Conservation (phyloP, 2,797 vertebrate genomes). For the Pempheris klunzingeri region DNA sequence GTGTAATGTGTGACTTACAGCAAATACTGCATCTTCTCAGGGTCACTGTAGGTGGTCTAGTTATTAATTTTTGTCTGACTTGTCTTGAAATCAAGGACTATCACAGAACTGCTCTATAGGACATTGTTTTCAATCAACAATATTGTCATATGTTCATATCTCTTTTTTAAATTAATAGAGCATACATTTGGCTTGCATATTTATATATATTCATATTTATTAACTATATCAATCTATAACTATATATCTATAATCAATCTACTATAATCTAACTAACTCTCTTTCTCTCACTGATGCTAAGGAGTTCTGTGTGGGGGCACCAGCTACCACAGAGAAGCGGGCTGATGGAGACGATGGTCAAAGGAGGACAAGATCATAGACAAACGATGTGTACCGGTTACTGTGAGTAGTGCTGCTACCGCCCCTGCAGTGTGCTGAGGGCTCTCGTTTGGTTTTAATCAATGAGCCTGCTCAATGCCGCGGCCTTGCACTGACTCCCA, state of each 20-base stretch:
- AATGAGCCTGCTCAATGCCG: constrained; percentile 78
- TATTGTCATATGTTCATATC: background rate
- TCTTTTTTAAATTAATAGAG: background rate
- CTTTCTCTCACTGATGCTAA: constrained; percentile 19
- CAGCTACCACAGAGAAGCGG: constrained; percentile 51
- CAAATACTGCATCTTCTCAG: constrained; percentile 10
- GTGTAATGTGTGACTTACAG: constrained; percentile 15
- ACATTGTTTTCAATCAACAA: too few species aligned
- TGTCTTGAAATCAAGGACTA: background rate
- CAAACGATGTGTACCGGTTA: constrained; percentile 56
- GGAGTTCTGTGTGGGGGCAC: constrained; percentile 24
- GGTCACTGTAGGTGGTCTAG: constrained; percentile 12
- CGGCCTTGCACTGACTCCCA: constrained; percentile 73
- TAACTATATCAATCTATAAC: too few species aligned
- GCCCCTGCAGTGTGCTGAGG: constrained; percentile 42
- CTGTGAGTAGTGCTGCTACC: constrained; percentile 46
- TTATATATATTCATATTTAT: too few species aligned
- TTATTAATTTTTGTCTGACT: constrained; percentile 22
- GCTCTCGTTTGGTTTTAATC: constrained; percentile 80
- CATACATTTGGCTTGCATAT: background rate
- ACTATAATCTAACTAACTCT: too few species aligned
- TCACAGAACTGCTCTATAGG: background rate
- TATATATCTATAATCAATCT: too few species aligned
- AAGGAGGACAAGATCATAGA: constrained; percentile 68
- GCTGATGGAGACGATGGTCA: constrained; percentile 60